These are phyloP conservation scores for Heliothis virescens DNA, from an alignment of 1,140 invertebrate genomes.

Conservation along the genomic window DNA sequence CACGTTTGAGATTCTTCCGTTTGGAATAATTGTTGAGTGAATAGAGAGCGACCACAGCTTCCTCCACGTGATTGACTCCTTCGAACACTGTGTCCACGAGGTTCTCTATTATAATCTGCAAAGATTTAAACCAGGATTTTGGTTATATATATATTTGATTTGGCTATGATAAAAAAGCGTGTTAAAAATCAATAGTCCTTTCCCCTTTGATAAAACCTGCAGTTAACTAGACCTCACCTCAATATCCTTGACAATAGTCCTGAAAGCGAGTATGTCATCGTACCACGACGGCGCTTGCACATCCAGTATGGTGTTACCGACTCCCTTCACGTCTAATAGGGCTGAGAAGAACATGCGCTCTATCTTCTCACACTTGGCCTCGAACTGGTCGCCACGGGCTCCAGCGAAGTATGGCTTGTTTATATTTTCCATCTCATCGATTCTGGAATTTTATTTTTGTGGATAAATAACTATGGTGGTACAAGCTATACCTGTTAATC, in stretches of 20 bases:
- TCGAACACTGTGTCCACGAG: conserved; percentile 89
- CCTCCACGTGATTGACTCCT: conserved; percentile 90
- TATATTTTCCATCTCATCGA: conserved; percentile 88
- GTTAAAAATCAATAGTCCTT: no score
- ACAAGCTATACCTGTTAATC: neutral
- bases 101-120: conserved; percentile 89
- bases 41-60: conserved; percentile 90
- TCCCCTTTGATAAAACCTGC: no score
- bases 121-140: neutral
- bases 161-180: no score
- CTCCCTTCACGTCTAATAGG: conserved; percentile 87
- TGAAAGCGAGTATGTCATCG: conserved; percentile 91
- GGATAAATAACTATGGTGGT: neutral
- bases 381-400: conserved; percentile 90
- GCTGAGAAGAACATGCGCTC: conserved; percentile 91
- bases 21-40: conserved; percentile 90
- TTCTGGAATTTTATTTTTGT: conserved; percentile 70
- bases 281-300: conserved; percentile 90
- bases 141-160: no score
- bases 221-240: no score
- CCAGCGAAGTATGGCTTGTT: conserved; percentile 88
- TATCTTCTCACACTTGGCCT: conserved; percentile 90
- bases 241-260: conserved; percentile 88
- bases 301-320: conserved; percentile 90
- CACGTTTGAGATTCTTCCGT: conserved; percentile 87